Base-by-base conservation (phyloP, 2,113 vertebrate species). In the Oryzias curvinotus region DNA sequence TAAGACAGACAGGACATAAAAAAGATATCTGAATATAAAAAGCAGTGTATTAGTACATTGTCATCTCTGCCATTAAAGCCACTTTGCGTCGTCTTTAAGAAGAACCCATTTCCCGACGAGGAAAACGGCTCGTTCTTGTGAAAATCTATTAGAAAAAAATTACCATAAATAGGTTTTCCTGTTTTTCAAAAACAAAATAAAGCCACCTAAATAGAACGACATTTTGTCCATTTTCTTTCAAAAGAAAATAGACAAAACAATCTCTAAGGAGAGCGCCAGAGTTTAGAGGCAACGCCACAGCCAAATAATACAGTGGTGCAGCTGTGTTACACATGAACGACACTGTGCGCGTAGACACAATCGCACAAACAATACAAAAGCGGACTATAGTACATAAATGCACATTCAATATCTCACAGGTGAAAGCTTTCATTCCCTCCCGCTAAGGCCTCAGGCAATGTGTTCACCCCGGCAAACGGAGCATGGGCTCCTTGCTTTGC, bases 401-500 rank as follows among this genome's bases (percentile, higher is more conserved):
- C 83, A 85, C 83, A 83, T 71, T 82, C 81, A 81, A 82, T 87
- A 86, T 86, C 82, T 83, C 79, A 84, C 73, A 85, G 85, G 85
- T 85, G 82, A 85, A 83, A 79, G 85, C 83, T 85, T 88, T 87
- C 85, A 88, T 87, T 89, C 75, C 65, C 75, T 63, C 71, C 62
- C 79, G 81, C 78, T 10, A 55, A 56, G 62, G 87, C 87, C 87
- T 77, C 54, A 23, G 89, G 89, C 86, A 43, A 72, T 73, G 73
- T 80, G 85, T 84, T 90, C 88, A 77, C 85, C 82, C 66, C 72
- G 50, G 77, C 85, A 85, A 88, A 83, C 76, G 85, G 83, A 81
- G 84, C 84, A 73, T 79, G 80, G 84, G 85, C 76, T 82, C 78
- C 68, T 57, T 23, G 21, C 21, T 23, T 73, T 71, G 80, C 81